phyloP scores from a whole-genome alignment of 2,113 vertebrate species.

The Ptychochromis oligacanthus region DNA sequence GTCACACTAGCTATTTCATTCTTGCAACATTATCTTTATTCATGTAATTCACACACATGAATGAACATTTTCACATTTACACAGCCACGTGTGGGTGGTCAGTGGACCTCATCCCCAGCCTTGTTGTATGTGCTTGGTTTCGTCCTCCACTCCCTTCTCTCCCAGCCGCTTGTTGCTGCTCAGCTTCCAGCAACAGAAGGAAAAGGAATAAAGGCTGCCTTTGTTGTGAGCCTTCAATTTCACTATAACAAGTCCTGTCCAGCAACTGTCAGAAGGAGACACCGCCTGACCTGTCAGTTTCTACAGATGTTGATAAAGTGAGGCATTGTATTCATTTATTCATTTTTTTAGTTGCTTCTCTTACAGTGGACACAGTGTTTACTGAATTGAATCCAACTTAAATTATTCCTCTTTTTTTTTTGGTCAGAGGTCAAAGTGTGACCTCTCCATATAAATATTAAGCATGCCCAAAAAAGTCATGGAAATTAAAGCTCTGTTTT shows the following conservation, averaged over 20 bases:
- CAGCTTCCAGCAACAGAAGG: slow-evolving; percentile 51
- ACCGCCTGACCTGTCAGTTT: slow-evolving; percentile 61
- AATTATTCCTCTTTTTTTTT: slow-evolving; percentile 29
- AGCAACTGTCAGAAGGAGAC: slow-evolving; percentile 39
- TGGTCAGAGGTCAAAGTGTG: slow-evolving; percentile 36
- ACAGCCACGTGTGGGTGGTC: slow-evolving; percentile 67
- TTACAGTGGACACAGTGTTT: slow-evolving; percentile 21
- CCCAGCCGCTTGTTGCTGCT: slow-evolving; percentile 43
- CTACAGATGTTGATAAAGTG: slow-evolving; percentile 59
- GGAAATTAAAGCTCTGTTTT: slow-evolving; percentile 40
- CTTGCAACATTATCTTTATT: slow-evolving; percentile 19
- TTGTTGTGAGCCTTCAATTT: slow-evolving; percentile 57
- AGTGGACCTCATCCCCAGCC: slow-evolving; percentile 52
- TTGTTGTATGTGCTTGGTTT: slow-evolving; percentile 41
- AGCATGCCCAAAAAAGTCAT: slow-evolving; percentile 38
- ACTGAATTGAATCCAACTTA: neutral
- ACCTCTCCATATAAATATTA: slow-evolving; percentile 48
- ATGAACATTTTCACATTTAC: slow-evolving; percentile 45
- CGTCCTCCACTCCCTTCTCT: slow-evolving; percentile 64
- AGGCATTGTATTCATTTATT: slow-evolving; percentile 50
- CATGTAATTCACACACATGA: slow-evolving; percentile 44
- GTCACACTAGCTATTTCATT: neutral
- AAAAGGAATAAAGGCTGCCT: slow-evolving; percentile 64
- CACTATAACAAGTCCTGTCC: slow-evolving; percentile 31
- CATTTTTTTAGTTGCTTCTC: slow-evolving; percentile 3